Percentiles rank a stretch among this genome's conserved stretches.
Conservation (phyloP, 2,888 invertebrate genomes). For the Dugesia japonica region DNA sequence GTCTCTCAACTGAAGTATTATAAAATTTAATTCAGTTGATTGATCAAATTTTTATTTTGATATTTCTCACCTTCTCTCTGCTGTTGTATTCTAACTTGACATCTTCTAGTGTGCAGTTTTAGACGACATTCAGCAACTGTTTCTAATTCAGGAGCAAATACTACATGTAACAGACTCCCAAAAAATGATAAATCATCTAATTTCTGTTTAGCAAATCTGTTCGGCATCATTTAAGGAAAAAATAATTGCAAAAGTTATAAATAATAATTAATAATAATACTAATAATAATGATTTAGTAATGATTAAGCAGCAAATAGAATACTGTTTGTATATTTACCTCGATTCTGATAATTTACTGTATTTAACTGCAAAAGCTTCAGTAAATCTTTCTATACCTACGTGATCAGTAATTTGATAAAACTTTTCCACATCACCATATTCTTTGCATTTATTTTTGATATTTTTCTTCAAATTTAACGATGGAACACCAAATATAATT, state of each 20-base stretch:
- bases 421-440: not conserved
- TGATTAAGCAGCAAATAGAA: too few species aligned
- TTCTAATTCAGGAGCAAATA: conserved; percentile 73
- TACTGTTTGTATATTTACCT: not conserved
- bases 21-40: too few species aligned
- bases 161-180: conserved; percentile 68
- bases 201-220: conserved; percentile 58
- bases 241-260: not conserved
- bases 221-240: not conserved
- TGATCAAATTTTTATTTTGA: too few species aligned
- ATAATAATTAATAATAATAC: not conserved
- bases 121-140: conserved; percentile 53
- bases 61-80: too few species aligned
- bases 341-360: not conserved
- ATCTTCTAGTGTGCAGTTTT: conserved; percentile 8
- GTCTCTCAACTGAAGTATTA: too few species aligned
- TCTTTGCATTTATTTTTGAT: conserved; percentile 12
- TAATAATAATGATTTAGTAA: too few species aligned
- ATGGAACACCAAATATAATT: not conserved
- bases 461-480: conserved; percentile 7
- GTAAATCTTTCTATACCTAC: not conserved
- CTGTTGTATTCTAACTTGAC: not conserved
- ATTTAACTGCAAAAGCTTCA: not conserved
- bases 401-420: not conserved
- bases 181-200: conserved; percentile 69